Percentiles rank a stretch among this genome's conserved stretches.
These are phyloP conservation scores for Leptopilina boulardi DNA, from an alignment of 1,140 invertebrate species.

Conservation along the genomic window DNA sequence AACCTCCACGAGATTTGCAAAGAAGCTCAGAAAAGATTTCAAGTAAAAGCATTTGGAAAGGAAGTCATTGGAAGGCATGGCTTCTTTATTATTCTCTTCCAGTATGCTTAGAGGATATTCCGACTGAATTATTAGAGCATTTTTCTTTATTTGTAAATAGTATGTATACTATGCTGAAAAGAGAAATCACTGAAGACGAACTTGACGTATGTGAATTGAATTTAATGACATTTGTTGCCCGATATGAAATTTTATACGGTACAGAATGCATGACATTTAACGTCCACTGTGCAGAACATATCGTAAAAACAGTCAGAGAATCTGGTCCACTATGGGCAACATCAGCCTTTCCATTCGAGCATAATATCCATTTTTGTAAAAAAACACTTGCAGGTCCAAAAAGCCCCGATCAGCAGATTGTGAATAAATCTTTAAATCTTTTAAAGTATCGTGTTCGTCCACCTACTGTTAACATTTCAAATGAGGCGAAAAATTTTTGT, in stretches of 20 bases:
- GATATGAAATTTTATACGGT: conserved; percentile 35
- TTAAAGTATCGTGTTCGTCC: neutral
- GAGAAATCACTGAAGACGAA: conserved; percentile 18
- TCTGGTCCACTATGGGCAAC: conserved; percentile 23
- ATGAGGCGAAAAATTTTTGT: neutral
- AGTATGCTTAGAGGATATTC: neutral
- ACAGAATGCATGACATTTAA: conserved; percentile 37
- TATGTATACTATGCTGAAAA: neutral
- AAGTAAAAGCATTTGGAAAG: conserved; percentile 30
- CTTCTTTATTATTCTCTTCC: conserved; percentile 38
- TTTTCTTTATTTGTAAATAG: conserved; percentile 23
- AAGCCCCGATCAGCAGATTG: conserved; percentile 44
- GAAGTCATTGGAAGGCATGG: conserved; percentile 37
- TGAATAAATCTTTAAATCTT: conserved; percentile 30
- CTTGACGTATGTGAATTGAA: conserved; percentile 18
- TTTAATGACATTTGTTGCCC: conserved; percentile 19
- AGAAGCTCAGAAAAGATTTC: neutral
- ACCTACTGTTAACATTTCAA: neutral
- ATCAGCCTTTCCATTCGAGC: conserved; percentile 34
- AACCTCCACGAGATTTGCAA: conserved; percentile 35
- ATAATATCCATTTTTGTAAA: conserved; percentile 40
- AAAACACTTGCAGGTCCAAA: conserved; percentile 43
- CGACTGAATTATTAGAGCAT: neutral
- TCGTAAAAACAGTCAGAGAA: neutral
- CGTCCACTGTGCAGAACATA: conserved; percentile 26